A percentile compares a stretch with the other conserved stretches of the same genome.
Conservation (phyloP, 2,113 vertebrate species). For the Chauna torquata region DNA sequence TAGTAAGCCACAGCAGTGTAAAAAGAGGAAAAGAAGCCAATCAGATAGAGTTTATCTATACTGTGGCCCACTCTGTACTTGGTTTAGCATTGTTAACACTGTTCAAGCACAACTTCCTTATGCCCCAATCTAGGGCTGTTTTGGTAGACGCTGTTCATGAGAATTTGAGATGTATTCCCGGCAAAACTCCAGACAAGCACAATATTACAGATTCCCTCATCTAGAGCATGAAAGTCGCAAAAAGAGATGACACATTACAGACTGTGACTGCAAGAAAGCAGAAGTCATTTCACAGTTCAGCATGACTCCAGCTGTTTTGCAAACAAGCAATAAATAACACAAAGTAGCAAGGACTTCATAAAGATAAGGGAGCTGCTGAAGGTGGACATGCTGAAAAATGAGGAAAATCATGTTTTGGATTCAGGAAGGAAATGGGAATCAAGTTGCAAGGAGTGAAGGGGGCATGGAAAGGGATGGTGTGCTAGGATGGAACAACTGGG, state of each 20-base stretch:
- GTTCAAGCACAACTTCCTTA: fast-evolving
- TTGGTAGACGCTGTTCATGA: neutral
- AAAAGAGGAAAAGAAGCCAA: neutral
- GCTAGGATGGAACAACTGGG: neutral
- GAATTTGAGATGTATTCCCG: neutral
- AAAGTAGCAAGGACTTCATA: neutral
- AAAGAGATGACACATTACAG: neutral
- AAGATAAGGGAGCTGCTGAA: neutral
- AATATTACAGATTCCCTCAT: neutral
- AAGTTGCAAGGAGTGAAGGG: neutral
- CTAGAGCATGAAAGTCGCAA: neutral
- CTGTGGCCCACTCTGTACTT: fast-evolving
- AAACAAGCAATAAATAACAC: neutral
- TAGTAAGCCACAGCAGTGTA: neutral
- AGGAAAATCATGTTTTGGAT: neutral
- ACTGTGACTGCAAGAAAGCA: neutral
- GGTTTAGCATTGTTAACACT: neutral
- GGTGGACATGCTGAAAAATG: neutral
- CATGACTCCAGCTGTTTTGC: neutral
- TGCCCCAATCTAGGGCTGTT: neutral
- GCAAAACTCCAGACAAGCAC: neutral
- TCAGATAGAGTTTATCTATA: neutral
- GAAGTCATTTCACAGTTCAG: neutral
- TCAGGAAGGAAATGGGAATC: neutral
- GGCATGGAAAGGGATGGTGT: neutral